Conservation (phyloP, 2,888 invertebrate genomes). For the Drosophila mimetica region DNA sequence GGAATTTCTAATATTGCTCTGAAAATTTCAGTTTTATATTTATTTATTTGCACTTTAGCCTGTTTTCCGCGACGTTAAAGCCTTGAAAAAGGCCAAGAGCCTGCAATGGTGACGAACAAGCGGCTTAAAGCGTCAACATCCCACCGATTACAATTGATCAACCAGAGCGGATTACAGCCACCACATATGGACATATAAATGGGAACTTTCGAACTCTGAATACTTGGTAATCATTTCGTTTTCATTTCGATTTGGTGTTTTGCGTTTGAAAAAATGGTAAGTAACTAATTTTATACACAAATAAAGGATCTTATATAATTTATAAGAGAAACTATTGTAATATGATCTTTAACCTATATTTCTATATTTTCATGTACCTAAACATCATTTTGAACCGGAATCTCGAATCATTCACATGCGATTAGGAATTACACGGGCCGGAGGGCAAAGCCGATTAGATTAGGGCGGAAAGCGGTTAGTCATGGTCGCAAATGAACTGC, state of each 20-base stretch:
- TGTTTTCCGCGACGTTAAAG: too few relatives aligned
- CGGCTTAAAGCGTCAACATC: constrained; percentile 32
- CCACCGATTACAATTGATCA: constrained; percentile 11
- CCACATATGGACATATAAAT: constrained; percentile 18
- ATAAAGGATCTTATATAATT: too few relatives aligned
- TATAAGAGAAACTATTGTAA: too few relatives aligned
- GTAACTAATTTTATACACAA: too few relatives aligned
- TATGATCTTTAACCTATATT: too few relatives aligned
- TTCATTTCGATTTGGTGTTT: neutral
- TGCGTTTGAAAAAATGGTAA: too few relatives aligned
- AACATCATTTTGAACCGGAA: neutral
- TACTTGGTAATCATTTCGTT: neutral
- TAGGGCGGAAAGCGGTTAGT: constrained; percentile 35
- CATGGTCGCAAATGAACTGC: constrained; percentile 42
- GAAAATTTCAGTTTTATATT: too few relatives aligned
- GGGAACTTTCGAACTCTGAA: neutral
- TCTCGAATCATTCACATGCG: constrained; percentile 34
- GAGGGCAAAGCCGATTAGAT: constrained; percentile 5
- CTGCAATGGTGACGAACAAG: constrained; percentile 1
- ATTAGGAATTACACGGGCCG: neutral
- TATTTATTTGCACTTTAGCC: too few relatives aligned
- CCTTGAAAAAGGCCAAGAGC: neutral
- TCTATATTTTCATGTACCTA: too few relatives aligned
- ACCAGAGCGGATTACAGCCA: constrained; percentile 8
- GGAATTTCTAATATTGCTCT: too few relatives aligned